Base-by-base conservation (phyloP, 1,140 invertebrate genomes). In the Chironomus striatipennis region DNA sequence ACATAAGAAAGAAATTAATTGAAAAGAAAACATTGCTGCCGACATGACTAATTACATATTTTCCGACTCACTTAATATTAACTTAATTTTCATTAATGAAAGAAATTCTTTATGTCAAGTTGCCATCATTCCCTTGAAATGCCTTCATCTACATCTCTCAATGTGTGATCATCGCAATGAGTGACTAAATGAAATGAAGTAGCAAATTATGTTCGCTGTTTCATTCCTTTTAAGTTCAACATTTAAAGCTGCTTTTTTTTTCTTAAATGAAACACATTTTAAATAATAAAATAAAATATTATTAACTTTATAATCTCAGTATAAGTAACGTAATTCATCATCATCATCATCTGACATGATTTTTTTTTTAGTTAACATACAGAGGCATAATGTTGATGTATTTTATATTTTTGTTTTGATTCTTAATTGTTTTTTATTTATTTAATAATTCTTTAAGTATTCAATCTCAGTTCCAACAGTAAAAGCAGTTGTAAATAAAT, bases 381-480 rank as follows among this genome's bases (percentile, higher is more conserved):
- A 57, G 1, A 57, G n/a, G n/a, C 9, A 12, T 57, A n/a, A n/a
- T n/a, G 47, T 5, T 57, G 9, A 57, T 57, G 47, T n/a, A 57
- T n/a, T 47, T 12, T 67, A 17, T 70, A 9, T 70, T 20, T 70
- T 70, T 70, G 65, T 70, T 70, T 70, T 9, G 17, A 70, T 70
- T 70, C 17, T 70, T 70, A 70, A 70, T 70, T 70, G 65, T 70
- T 70, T 70, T 70, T 70, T 70, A 70, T 70, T 70, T 70, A 20
- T 70, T 70, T 70, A 20, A 70, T 1, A 17, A 70, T 70, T 70
- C 65, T 21, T 70, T 70, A 70, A 70, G 65, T 70, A 70, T 70
- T 57, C 47, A 57, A 57, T 57, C 47, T 57, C 47, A 57, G 4
- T 47, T 47, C 43, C 1, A 1, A 10, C 43, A 34, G 24, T 5